Conservation (phyloP, 2,888 invertebrate species). For the Oscheius sp. region DNA sequence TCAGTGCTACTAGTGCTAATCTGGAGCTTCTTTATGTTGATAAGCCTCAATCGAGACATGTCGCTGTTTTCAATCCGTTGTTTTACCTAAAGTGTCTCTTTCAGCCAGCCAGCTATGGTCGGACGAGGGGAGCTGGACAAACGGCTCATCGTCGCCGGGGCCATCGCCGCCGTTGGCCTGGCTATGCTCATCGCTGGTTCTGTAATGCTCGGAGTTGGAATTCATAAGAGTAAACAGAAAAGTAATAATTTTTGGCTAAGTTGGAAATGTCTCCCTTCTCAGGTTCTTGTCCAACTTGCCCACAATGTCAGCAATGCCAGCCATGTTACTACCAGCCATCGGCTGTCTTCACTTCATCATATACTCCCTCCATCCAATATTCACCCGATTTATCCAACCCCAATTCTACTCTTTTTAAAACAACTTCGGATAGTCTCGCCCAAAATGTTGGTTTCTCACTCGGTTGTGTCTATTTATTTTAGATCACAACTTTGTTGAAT, state of each 20-base stretch:
- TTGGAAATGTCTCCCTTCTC: too few species aligned
- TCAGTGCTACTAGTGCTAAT: too few species aligned
- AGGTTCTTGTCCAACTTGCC: conserved; percentile 21
- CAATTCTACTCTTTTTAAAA: background rate
- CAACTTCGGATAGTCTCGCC: background rate
- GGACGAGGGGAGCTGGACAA: conserved; percentile 22
- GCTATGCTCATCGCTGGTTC: conserved; percentile 30
- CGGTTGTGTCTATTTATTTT: background rate
- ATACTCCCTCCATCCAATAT: background rate
- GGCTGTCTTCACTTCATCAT: conserved; percentile 23
- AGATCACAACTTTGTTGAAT: conserved; percentile 14
- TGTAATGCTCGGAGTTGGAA: conserved; percentile 24
- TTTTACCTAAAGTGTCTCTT: too few species aligned
- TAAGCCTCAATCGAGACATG: too few species aligned
- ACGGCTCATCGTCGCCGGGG: conserved; percentile 22
- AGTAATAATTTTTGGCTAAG: too few species aligned
- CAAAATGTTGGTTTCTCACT: background rate
- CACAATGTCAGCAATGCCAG: background rate
- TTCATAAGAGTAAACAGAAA: conserved; percentile 15
- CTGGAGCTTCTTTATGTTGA: too few species aligned
- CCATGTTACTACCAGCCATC: background rate
- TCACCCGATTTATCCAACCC: background rate
- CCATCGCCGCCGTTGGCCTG: conserved; percentile 14
- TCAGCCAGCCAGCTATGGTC: conserved; percentile 3
- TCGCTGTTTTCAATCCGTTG: too few species aligned